Base-by-base conservation (phyloP, 1,140 invertebrate genomes). In the Diachasma alloeum region DNA sequence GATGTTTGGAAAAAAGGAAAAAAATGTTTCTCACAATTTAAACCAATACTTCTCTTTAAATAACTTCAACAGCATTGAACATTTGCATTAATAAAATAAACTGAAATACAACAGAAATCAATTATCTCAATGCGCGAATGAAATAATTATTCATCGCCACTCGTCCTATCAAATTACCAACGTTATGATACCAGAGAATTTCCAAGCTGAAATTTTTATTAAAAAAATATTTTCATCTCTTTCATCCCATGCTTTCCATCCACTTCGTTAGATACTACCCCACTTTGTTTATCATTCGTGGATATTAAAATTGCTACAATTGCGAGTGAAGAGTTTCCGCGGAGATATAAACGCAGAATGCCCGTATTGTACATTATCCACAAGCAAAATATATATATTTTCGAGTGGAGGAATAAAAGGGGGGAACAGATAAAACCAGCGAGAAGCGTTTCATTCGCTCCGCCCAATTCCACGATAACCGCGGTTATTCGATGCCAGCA, bases 281-380 rank as follows among this genome's bases (percentile, higher is more conserved):
- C 83, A 85, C 82, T 85, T 85, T 85, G 83, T 84, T 85, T 85
- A 85, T 84, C 83, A 84, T 84, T 85, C 81, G 79, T 80, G 80
- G 80, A 85, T 85, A 85, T 85, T 84, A 85, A 85, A 85, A 84
- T 66, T 74, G 36, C 42, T 63, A 46, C 72, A 19, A 66, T 72
- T 42, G 70, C 15, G 36, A 37, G 19, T 75, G 19, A 17, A 42
- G 17, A 42, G 37, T 24, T 63, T 24, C 17, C 9, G 17, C 4
- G 8, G 19, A 46, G 17, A 74, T 59, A 75, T 75, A 67, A 24
- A 42, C 24, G 2, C 3, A 24, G 59, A 17, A 70, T 53, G 9
- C 26, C 6, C 19, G 59, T 46, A 67, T 59, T 74, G 53, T 74
- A 39, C 48, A 31, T 73, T 74, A 37, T 74, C n/a, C 22, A 44